Conservation (phyloP, 1,140 invertebrate species). For the Vanessa tameamea region DNA sequence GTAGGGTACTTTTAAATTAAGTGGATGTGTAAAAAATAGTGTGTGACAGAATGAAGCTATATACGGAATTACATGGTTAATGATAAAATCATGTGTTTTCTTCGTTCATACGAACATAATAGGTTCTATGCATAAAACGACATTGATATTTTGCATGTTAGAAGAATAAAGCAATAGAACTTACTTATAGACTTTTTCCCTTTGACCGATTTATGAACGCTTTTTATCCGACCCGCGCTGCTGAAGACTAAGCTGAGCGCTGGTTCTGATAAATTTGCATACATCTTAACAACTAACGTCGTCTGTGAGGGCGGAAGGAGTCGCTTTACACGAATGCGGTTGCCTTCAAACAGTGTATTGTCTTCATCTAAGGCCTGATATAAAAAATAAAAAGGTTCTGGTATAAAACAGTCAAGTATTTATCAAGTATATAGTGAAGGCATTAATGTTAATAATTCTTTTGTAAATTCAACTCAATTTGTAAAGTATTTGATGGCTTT, state of each 20-base stretch:
- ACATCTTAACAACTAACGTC: slow-evolving; percentile 54
- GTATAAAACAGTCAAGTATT: slow-evolving; percentile 15
- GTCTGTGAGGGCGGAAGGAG: slow-evolving; percentile 48
- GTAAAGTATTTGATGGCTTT: too few relatives aligned
- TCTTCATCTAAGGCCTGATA: slow-evolving; percentile 59
- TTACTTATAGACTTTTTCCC: slow-evolving; percentile 58
- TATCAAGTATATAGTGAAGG: too few relatives aligned
- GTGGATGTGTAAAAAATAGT: too few relatives aligned
- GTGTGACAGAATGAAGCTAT: too few relatives aligned
- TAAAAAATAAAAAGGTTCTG: background rate
- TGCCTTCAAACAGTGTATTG: slow-evolving; percentile 47
- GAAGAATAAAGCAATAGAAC: slow-evolving; percentile 11
- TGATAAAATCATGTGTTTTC: too few relatives aligned
- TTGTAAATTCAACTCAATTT: too few relatives aligned
- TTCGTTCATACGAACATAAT: too few relatives aligned
- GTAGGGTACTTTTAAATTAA: too few relatives aligned
- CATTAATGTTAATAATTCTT: too few relatives aligned
- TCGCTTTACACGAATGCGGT: slow-evolving; percentile 50
- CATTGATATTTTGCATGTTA: too few relatives aligned
- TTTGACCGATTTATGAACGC: slow-evolving; percentile 52
- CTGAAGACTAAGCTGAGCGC: slow-evolving; percentile 48
- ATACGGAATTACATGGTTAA: too few relatives aligned
- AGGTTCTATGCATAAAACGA: too few relatives aligned
- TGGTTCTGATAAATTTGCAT: slow-evolving; percentile 49
- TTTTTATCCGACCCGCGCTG: slow-evolving; percentile 50